Conservation (phyloP, 2,888 invertebrate species). For the Idaea biselata region DNA sequence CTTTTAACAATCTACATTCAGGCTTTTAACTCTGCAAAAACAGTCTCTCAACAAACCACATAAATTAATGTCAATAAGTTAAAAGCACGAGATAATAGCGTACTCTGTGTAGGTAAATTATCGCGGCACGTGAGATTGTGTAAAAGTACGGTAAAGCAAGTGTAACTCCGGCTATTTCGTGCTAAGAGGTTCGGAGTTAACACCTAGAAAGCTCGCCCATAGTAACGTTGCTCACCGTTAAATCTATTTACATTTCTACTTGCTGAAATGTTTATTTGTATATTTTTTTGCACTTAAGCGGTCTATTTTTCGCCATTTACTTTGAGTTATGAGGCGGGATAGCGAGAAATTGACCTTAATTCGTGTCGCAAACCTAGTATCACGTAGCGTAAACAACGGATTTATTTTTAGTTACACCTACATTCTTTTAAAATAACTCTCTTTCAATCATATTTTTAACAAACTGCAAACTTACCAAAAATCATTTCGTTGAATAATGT, state of each 20-base stretch:
- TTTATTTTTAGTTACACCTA: neutral
- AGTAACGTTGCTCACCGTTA: constrained; percentile 23
- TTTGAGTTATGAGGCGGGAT: neutral
- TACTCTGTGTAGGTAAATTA: constrained; percentile 16
- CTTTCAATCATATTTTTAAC: neutral
- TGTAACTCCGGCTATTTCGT: constrained; percentile 26
- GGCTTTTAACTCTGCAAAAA: neutral
- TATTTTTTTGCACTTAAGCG: neutral
- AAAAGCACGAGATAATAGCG: constrained; percentile 9
- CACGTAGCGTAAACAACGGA: neutral
- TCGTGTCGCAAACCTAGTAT: neutral
- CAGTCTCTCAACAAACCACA: neutral
- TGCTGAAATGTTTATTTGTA: constrained; percentile 5
- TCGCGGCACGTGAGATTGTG: constrained; percentile 19
- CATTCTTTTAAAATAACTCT: neutral
- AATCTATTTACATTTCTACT: constrained; percentile 26
- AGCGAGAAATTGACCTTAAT: neutral
- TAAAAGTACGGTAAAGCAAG: constrained; percentile 26
- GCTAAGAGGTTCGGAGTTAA: constrained; percentile 27
- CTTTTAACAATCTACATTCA: neutral
- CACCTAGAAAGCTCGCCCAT: constrained; percentile 17
- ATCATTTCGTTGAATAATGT: neutral
- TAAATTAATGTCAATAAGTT: constrained; percentile 7
- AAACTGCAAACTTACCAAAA: neutral
- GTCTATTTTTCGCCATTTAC: constrained; percentile 1